Conservation (phyloP, 1,140 invertebrate species). For the Stenopsyche tienmushanensis region DNA sequence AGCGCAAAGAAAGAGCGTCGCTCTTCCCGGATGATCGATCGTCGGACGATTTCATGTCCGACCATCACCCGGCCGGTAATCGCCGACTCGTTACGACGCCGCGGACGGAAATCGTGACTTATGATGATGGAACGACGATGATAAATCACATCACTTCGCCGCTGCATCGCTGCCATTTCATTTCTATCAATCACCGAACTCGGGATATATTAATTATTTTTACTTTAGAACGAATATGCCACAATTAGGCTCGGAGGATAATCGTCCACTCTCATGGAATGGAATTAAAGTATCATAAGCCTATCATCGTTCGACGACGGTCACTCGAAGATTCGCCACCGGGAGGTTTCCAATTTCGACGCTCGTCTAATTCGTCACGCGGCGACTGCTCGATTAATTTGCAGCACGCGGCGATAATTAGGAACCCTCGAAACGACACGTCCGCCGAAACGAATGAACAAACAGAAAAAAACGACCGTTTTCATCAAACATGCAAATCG, state of each 20-base stretch:
- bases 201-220: background rate
- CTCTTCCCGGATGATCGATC: background rate
- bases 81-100: background rate
- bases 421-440: no score
- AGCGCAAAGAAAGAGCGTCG: no score
- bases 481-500: no score
- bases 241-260: background rate
- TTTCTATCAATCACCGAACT: conserved; percentile 4
- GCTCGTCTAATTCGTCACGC: no score
- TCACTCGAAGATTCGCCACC: no score
- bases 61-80: background rate
- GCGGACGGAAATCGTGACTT: background rate
- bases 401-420: no score
- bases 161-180: conserved; percentile 10
- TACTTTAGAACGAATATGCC: background rate
- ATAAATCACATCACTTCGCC: background rate
- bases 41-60: background rate
- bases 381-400: no score
- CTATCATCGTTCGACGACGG: no score
- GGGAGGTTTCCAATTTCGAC: no score
- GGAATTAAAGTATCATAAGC: background rate
- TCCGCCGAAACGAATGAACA: no score
- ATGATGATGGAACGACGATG: conserved; percentile 4
- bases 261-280: background rate
- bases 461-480: no score